Percentiles rank a stretch among this genome's conserved stretches.
Conservation (phyloP, 2,888 invertebrate genomes). For the Xestia rhomboidea region DNA sequence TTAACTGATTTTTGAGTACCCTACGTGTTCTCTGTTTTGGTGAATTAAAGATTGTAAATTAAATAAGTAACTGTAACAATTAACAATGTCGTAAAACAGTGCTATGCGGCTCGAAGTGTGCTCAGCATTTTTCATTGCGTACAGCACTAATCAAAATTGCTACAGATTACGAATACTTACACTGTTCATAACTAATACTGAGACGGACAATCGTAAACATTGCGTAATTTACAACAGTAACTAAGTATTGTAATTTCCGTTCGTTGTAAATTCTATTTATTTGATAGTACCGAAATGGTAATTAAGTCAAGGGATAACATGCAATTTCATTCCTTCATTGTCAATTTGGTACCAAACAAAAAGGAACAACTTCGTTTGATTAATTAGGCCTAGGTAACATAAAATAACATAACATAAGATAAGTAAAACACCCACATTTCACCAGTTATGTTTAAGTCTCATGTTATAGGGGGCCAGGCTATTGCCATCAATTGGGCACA, state of each 20-base stretch:
- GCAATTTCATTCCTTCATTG: neutral
- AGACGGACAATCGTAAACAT: constrained; percentile 25
- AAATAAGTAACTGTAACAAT: neutral
- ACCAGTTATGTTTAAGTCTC: too few species aligned
- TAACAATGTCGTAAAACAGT: neutral
- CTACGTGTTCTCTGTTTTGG: neutral
- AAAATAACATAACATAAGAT: too few species aligned
- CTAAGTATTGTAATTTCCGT: too few species aligned
- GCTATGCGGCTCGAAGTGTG: neutral
- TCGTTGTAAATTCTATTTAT: neutral
- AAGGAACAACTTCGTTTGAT: too few species aligned
- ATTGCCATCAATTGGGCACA: too few species aligned
- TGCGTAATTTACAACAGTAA: too few species aligned
- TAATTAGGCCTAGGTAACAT: too few species aligned
- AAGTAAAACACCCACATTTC: too few species aligned
- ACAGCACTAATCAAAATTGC: neutral
- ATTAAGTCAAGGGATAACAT: neutral
- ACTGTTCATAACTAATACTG: constrained; percentile 23
- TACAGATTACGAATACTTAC: constrained; percentile 12
- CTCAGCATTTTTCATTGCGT: neutral
- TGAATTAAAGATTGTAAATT: too few species aligned
- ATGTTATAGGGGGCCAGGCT: too few species aligned
- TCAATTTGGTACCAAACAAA: too few species aligned
- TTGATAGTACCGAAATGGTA: neutral
- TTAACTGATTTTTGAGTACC: neutral